These are phyloP conservation scores for Papilio demoleus DNA, from an alignment of 2,888 invertebrate genomes.

Conservation along the genomic window DNA sequence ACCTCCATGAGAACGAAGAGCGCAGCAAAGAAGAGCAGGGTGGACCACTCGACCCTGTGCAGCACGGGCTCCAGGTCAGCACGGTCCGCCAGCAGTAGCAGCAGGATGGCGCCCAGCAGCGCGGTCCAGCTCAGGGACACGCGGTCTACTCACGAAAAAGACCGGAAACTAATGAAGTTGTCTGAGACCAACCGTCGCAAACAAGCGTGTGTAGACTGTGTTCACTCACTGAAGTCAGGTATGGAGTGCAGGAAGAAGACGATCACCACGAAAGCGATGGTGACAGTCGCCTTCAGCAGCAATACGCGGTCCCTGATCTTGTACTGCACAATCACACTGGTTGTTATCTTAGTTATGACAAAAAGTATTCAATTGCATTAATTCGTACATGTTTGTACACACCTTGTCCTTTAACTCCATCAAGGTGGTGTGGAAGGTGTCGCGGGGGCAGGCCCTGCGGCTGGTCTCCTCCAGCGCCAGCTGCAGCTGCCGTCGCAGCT, in stretches of 20 bases:
- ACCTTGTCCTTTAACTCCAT: constrained; percentile 88
- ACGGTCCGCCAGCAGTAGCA: constrained; percentile 88
- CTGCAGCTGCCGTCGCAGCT: constrained; percentile 77
- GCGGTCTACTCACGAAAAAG: constrained; percentile 53
- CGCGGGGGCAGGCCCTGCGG: constrained; percentile 69
- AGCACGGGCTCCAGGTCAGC: constrained; percentile 92
- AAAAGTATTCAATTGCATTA: too few relatives aligned
- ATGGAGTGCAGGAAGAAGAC: constrained; percentile 94
- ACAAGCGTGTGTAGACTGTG: too few relatives aligned
- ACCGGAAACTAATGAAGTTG: neutral
- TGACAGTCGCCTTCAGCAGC: constrained; percentile 88
- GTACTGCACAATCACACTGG: constrained; percentile 86
- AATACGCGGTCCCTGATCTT: constrained; percentile 90
- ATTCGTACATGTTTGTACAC: neutral
- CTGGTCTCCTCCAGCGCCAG: constrained; percentile 60
- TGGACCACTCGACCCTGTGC: constrained; percentile 95
- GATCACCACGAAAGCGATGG: constrained; percentile 88
- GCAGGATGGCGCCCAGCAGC: constrained; percentile 90
- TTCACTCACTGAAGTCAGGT: constrained; percentile 86
- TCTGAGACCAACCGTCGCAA: neutral
- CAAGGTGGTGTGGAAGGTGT: constrained; percentile 87
- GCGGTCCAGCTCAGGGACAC: constrained; percentile 92
- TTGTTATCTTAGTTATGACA: neutral
- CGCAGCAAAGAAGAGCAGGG: constrained; percentile 94
- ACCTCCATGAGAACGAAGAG: constrained; percentile 93